Percentiles rank a stretch among this genome's conserved stretches.
Evolutionary conservation across 2,797 vertebrate genomes (phyloP).

Genomic region (Etheostoma perlongum): DNA sequence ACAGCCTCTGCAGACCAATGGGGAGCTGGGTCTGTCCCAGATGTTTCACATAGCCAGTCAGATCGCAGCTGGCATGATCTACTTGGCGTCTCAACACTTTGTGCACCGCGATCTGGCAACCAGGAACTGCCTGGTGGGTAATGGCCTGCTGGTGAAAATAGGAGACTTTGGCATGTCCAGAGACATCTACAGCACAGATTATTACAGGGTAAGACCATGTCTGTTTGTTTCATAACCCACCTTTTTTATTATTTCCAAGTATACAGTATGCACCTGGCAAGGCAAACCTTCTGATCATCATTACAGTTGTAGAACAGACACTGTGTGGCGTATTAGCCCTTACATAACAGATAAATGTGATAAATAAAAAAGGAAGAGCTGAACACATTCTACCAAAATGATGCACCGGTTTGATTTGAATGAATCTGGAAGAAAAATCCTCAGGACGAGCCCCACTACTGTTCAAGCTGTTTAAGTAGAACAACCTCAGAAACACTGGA

Average conservation of each 20-base stretch:
- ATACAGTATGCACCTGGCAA: not conserved
- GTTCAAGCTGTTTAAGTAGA: too few relatives aligned
- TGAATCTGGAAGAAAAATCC: too few relatives aligned
- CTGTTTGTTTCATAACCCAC: not conserved
- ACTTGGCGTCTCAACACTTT: slow-evolving; percentile 97
- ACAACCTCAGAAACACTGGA: too few relatives aligned
- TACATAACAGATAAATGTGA: too few relatives aligned
- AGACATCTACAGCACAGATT: slow-evolving; percentile 99
- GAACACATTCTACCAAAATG: too few relatives aligned
- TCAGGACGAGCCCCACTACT: too few relatives aligned
- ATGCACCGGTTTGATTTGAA: too few relatives aligned
- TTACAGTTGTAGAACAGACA: too few relatives aligned
- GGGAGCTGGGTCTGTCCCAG: slow-evolving; percentile 94
- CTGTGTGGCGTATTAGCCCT: too few relatives aligned
- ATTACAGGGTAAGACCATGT: slow-evolving; percentile 93
- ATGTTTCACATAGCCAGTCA: slow-evolving; percentile 98
- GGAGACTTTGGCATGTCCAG: slow-evolving; percentile 99
- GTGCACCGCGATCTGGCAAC: slow-evolving; percentile 98
- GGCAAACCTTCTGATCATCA: too few relatives aligned
- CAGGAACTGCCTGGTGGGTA: slow-evolving; percentile 97
- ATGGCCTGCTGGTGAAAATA: slow-evolving; percentile 96
- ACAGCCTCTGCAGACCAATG: slow-evolving; percentile 93
- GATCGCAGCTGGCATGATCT: slow-evolving; percentile 97
- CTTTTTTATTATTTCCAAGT: not conserved
- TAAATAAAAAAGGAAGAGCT: too few relatives aligned